Percentiles rank a stretch among this genome's conserved stretches.
These are phyloP conservation scores for Galbula dea DNA, from an alignment of 2,113 vertebrate genomes.

Conservation along the genomic window DNA sequence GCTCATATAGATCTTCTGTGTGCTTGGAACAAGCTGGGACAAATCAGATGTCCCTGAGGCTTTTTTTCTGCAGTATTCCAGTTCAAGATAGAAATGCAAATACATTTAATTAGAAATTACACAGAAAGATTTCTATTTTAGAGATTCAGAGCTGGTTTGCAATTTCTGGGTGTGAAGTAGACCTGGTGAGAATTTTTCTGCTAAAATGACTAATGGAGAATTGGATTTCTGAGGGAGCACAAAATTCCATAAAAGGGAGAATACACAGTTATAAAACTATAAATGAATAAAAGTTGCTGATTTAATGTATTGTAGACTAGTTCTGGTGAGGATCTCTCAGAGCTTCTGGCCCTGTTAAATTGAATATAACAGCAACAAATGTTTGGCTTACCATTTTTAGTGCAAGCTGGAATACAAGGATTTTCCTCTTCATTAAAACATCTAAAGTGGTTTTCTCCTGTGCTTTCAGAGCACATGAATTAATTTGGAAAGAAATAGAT, in stretches of 20 bases:
- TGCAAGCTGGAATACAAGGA: not conserved
- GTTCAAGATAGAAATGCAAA: constrained; percentile 9
- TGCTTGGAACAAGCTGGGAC: not conserved
- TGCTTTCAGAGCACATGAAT: not conserved
- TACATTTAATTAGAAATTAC: not conserved
- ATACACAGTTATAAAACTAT: not conserved
- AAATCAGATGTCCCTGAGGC: not conserved
- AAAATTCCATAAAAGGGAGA: not conserved
- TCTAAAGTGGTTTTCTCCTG: not conserved
- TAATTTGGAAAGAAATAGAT: not conserved
- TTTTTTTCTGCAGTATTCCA: not conserved
- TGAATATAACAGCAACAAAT: not conserved
- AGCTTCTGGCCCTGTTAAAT: not conserved
- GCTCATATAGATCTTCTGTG: not conserved
- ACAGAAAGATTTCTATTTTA: not conserved
- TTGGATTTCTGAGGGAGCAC: not conserved
- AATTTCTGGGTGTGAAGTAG: not conserved
- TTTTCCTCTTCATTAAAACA: not conserved
- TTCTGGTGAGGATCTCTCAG: not conserved
- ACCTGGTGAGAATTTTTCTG: not conserved
- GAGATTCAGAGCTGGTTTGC: not conserved
- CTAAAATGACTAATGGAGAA: not conserved
- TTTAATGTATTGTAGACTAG: not conserved
- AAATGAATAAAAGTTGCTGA: not conserved
- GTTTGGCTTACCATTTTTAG: not conserved